Conservation (phyloP, 1,140 invertebrate species). For the Trichonephila clavata region DNA sequence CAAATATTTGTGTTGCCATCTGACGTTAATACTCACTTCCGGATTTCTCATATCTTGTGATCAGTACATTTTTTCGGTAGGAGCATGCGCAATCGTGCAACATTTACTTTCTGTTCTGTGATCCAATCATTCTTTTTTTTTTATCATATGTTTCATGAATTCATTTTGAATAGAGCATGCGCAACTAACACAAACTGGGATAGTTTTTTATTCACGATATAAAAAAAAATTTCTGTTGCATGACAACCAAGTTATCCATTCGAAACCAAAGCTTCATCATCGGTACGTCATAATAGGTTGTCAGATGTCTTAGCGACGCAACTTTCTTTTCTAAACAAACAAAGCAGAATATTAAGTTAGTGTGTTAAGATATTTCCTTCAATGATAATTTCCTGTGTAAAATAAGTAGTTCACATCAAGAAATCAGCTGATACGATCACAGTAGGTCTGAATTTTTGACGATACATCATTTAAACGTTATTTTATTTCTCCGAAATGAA, state of each 20-base stretch:
- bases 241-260: neutral
- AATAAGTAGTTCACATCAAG: neutral
- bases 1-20: too few species aligned
- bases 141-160: too few species aligned
- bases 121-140: too few species aligned
- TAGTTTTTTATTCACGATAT: neutral
- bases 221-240: neutral
- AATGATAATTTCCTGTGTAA: neutral
- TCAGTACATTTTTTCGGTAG: too few species aligned
- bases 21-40: too few species aligned
- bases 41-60: too few species aligned
- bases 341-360: neutral
- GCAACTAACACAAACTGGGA: too few species aligned
- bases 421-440: neutral
- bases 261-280: neutral
- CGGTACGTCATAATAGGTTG: neutral
- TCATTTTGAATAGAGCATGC: too few species aligned
- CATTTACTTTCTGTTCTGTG: neutral
- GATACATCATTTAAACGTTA: neutral
- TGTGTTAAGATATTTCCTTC: neutral
- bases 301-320: neutral
- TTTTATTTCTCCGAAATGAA: neutral
- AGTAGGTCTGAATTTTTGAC: neutral
- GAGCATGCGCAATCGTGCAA: neutral
- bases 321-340: slow-evolving; percentile 4